Conservation (phyloP, 2,888 invertebrate genomes). For the Melieria omissa region DNA sequence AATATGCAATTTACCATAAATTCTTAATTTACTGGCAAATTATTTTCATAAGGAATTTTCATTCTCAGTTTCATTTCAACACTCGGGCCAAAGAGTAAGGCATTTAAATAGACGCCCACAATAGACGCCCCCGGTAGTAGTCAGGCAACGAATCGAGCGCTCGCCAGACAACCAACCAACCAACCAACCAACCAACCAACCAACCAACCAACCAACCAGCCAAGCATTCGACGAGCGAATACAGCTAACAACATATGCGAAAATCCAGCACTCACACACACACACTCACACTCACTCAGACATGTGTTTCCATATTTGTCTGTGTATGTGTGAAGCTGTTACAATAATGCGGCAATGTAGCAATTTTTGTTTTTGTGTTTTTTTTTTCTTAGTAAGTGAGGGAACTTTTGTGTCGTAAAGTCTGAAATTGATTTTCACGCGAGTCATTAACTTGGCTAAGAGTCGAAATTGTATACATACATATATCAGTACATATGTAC, state of each 20-base stretch:
- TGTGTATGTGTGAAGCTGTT: not conserved
- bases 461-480: not conserved
- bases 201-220: not conserved
- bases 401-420: constrained; percentile 24
- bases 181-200: not conserved
- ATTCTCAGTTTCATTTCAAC: constrained; percentile 45
- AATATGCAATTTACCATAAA: constrained; percentile 61
- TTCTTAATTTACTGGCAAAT: constrained; percentile 58
- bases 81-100: too few species aligned
- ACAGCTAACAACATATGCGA: constrained; percentile 10
- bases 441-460: constrained; percentile 33
- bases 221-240: not conserved
- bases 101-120: too few species aligned
- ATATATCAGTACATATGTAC: not conserved
- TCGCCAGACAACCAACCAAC: not conserved
- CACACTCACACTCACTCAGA: not conserved
- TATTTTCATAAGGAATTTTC: constrained; percentile 59
- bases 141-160: not conserved
- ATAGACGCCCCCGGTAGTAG: constrained; percentile 17
- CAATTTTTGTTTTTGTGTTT: not conserved
- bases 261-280: constrained; percentile 5
- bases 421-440: constrained; percentile 34
- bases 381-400: constrained; percentile 6
- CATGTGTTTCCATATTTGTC: not conserved
- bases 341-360: too few species aligned